Conservation (phyloP, 2,113 vertebrate genomes). For the Menura novaehollandiae region DNA sequence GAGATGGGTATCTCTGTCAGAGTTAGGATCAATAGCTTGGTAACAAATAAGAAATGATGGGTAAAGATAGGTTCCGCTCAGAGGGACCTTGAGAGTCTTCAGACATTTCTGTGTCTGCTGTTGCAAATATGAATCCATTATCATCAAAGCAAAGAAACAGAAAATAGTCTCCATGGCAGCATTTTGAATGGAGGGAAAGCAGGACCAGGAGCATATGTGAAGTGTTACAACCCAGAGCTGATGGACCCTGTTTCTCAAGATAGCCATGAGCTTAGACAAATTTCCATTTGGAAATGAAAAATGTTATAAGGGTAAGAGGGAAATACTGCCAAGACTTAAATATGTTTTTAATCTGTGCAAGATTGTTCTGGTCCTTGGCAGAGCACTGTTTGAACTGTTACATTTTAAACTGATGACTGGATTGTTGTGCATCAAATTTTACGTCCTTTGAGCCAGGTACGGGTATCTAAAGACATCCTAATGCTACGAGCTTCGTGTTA, state of each 20-base stretch:
- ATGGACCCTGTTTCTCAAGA: neutral
- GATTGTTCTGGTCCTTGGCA: neutral
- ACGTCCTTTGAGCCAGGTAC: neutral
- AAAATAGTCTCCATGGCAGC: neutral
- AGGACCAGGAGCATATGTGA: neutral
- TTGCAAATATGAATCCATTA: conserved; percentile 2
- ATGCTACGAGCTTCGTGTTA: neutral
- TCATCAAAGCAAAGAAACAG: neutral
- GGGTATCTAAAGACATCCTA: neutral
- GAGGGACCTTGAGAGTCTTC: neutral
- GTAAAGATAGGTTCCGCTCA: neutral
- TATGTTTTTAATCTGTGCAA: neutral
- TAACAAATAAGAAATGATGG: neutral
- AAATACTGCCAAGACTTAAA: neutral
- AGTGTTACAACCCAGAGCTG: neutral
- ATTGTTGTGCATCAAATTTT: neutral
- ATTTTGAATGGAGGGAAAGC: neutral
- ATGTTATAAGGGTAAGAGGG: neutral
- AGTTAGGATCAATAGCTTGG: neutral
- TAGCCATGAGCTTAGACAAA: neutral
- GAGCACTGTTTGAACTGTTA: neutral
- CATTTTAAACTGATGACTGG: neutral
- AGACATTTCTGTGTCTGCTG: neutral
- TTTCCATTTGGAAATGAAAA: neutral
- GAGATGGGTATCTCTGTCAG: neutral